Base-by-base conservation (phyloP, 1,140 invertebrate species). In the Bradysia coprophila region DNA sequence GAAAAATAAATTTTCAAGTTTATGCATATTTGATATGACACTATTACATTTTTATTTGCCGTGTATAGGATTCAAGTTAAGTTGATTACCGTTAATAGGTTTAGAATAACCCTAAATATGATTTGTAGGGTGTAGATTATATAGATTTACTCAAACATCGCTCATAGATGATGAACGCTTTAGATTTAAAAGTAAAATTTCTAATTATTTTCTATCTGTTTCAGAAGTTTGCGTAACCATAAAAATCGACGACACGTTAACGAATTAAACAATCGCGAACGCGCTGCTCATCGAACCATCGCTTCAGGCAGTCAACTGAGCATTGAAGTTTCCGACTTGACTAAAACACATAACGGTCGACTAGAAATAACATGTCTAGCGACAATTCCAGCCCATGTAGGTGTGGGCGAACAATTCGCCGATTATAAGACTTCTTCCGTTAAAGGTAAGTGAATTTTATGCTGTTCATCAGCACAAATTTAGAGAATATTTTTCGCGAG, bases 351-450 rank as follows among this genome's bases (percentile, higher is more conserved):
- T n/a, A 76, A 78, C 51, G 74, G 76, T 32, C 64, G 66, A 38
- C 64, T 81, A 37, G 69, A 74, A 44, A 69, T 82, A 42, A 78
- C 72, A 41, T 82, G 79, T 49, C 62, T 76, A 36, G 70, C 76
- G 41, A 81, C 79, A 31, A 82, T 82, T 53, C 79, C 78, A 1
- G 70, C 70, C 46, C 76, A 75, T 40, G 64, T 72, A 2, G 11
- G 19, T 15, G 56, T 68, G 38, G 66, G 67, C 10, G 73, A 73
- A 48, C 64, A 73, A 24, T 81, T 73, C 50, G 78, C 77, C 19
- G 78, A 82, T 56, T 63, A 73, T 24, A 72, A 71, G 51, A 75
- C 71, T 44, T 66, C 70, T 49, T 75, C 73, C 13, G 69, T 77
- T 38, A 61, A 66, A 46, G 75, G 78, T 81, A 64, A 68, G 67